A percentile compares a stretch with the other conserved stretches of the same genome.
These are phyloP conservation scores for Gambusia affinis DNA, from an alignment of 2,113 vertebrate species.

Conservation along the genomic window DNA sequence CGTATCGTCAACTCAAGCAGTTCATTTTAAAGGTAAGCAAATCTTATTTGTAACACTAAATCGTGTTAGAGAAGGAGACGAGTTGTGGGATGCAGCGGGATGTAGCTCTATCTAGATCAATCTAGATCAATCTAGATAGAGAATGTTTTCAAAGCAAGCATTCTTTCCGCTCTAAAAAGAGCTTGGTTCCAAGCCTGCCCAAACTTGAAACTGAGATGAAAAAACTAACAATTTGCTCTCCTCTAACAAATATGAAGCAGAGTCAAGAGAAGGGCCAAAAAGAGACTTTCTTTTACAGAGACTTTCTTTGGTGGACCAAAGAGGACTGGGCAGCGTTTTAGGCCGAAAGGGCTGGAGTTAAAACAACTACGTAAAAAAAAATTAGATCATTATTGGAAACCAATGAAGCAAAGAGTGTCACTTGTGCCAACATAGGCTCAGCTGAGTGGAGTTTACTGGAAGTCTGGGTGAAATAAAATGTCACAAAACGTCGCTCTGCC, in stretches of 20 bases:
- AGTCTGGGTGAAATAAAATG: constrained; percentile 9
- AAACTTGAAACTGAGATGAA: constrained; percentile 45
- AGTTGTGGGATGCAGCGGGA: not conserved
- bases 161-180: constrained; percentile 29
- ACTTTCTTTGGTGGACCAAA: constrained; percentile 18
- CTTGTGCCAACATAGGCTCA: constrained; percentile 51
- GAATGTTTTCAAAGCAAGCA: constrained; percentile 61
- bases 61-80: not conserved
- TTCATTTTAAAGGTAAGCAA: not conserved
- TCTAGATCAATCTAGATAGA: constrained; percentile 36
- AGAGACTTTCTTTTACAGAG: too few species aligned
- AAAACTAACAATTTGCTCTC: constrained; percentile 64
- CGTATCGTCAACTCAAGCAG: not conserved
- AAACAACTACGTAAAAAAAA: constrained; percentile 49
- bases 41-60: not conserved
- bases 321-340: not conserved
- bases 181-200: constrained; percentile 40
- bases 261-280: constrained; percentile 26
- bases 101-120: too few species aligned
- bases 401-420: constrained; percentile 25
- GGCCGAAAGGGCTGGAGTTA: constrained; percentile 48
- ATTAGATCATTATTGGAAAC: constrained; percentile 59
- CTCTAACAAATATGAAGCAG: constrained; percentile 43
- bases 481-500: not conserved
- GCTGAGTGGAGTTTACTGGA: constrained; percentile 22